Percentiles rank a stretch among this genome's conserved stretches.
These are phyloP conservation scores for Orchestes rusci DNA, from an alignment of 2,888 invertebrate genomes.

Conservation along the genomic window DNA sequence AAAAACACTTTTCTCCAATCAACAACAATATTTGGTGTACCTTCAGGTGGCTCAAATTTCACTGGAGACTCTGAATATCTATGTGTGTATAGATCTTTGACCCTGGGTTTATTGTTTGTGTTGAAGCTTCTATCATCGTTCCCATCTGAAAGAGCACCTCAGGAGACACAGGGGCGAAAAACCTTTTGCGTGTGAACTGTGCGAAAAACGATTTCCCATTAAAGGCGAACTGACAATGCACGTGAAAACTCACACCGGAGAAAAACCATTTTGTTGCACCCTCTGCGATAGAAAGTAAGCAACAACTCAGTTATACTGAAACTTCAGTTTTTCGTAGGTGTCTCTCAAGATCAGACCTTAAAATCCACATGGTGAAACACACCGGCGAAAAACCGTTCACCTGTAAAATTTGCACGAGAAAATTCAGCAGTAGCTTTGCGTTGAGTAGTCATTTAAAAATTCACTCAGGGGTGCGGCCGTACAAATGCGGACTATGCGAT, in stretches of 20 bases:
- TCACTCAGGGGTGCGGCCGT: constrained; percentile 54
- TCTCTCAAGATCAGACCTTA: constrained; percentile 48
- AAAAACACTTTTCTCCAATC: too few relatives aligned
- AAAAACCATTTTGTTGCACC: constrained; percentile 49
- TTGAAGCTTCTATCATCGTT: constrained; percentile 41
- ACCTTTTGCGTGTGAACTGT: constrained; percentile 40
- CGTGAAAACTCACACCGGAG: constrained; percentile 49
- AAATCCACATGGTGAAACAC: constrained; percentile 46
- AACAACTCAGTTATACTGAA: too few relatives aligned
- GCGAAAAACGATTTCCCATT: constrained; percentile 40
- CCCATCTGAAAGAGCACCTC: constrained; percentile 36
- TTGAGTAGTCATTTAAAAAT: constrained; percentile 54
- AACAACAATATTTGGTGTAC: too few relatives aligned
- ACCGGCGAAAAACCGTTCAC: constrained; percentile 41
- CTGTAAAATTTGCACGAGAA: constrained; percentile 40
- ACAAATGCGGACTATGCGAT: constrained; percentile 50
- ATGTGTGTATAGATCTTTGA: too few relatives aligned
- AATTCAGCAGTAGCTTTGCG: constrained; percentile 55
- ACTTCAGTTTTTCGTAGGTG: constrained; percentile 37
- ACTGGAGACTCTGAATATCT: too few relatives aligned
- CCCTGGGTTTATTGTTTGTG: too few relatives aligned
- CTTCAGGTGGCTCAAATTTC: too few relatives aligned
- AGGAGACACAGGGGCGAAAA: constrained; percentile 42
- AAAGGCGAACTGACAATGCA: constrained; percentile 45
- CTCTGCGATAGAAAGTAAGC: constrained; percentile 46